Evolutionary conservation across 2,888 invertebrate species (phyloP).

Genomic region (Catocala sponsa): DNA sequence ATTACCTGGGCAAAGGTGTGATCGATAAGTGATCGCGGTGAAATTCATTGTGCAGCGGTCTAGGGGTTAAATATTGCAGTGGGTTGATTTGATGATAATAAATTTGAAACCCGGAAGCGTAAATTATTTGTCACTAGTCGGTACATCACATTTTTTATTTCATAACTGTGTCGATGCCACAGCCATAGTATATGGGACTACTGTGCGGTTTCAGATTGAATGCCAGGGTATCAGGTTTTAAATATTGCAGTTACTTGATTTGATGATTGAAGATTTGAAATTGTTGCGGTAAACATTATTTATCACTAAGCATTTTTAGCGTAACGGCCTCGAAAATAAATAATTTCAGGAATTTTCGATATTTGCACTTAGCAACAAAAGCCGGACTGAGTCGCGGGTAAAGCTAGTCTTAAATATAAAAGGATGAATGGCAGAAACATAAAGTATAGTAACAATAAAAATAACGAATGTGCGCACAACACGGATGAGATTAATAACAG

Average conservation of each 20-base stretch:
- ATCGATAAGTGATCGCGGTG: constrained; percentile 66
- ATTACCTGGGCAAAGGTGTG: constrained; percentile 73
- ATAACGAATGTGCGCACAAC: constrained; percentile 59
- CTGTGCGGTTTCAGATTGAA: too few species aligned
- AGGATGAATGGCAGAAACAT: constrained; percentile 32
- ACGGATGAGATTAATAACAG: constrained; percentile 64
- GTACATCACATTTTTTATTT: too few species aligned
- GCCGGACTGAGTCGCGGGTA: too few species aligned
- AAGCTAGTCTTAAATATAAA: neutral
- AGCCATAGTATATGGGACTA: too few species aligned
- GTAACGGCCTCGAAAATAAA: too few species aligned
- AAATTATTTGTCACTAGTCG: too few species aligned
- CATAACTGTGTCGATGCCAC: too few species aligned
- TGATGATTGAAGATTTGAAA: neutral
- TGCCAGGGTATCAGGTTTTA: constrained; percentile 13
- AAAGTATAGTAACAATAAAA: constrained; percentile 60
- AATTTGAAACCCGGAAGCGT: neutral
- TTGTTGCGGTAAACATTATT: too few species aligned
- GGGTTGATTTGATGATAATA: neutral
- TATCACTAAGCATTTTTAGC: too few species aligned
- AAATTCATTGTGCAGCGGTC: constrained; percentile 27
- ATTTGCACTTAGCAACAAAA: too few species aligned
- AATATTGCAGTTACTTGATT: constrained; percentile 16
- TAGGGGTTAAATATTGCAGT: constrained; percentile 21
- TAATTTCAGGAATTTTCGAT: too few species aligned